Percentiles rank a stretch among this genome's conserved stretches.
These are phyloP conservation scores for Drosophila barbarae DNA, from an alignment of 2,888 invertebrate species.

Conservation along the genomic window DNA sequence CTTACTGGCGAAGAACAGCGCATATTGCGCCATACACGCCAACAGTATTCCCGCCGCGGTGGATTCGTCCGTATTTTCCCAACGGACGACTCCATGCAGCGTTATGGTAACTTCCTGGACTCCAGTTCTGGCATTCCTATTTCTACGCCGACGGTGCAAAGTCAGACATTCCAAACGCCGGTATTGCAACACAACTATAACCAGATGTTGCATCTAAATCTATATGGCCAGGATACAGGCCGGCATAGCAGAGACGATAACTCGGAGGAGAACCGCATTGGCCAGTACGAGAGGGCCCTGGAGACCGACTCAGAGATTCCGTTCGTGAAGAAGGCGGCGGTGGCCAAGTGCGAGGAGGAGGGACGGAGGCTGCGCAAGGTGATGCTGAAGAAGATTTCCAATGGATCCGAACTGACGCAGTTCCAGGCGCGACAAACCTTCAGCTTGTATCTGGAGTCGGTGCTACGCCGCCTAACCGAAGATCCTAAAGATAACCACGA, in stretches of 20 bases:
- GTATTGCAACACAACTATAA: conserved; percentile 87
- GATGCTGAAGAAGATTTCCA: conserved; percentile 81
- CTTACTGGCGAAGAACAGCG: conserved; percentile 89
- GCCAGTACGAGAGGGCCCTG: conserved; percentile 80
- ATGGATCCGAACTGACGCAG: conserved; percentile 84
- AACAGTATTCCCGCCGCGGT: conserved; percentile 90
- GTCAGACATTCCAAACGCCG: conserved; percentile 81
- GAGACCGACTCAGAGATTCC: conserved; percentile 69
- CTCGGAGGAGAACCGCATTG: conserved; percentile 79
- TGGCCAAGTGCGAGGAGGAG: conserved; percentile 78
- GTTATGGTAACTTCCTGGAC: conserved; percentile 89
- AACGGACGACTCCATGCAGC: conserved; percentile 91
- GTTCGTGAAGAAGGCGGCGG: conserved; percentile 76
- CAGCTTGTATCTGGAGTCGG: conserved; percentile 87
- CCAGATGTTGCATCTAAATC: conserved; percentile 86
- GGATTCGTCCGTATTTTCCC: conserved; percentile 96
- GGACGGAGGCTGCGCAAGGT: conserved; percentile 75
- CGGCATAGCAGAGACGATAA: conserved; percentile 62
- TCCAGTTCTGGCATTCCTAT: conserved; percentile 87
- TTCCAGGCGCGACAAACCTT: conserved; percentile 88
- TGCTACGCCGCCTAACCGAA: conserved; percentile 84
- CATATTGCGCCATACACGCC: conserved; percentile 86
- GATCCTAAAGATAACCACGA: conserved; percentile 79
- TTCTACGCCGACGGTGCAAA: conserved; percentile 83
- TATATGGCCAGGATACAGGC: conserved; percentile 83